Conservation (phyloP, 2,797 vertebrate species). For the Natrix natrix region DNA sequence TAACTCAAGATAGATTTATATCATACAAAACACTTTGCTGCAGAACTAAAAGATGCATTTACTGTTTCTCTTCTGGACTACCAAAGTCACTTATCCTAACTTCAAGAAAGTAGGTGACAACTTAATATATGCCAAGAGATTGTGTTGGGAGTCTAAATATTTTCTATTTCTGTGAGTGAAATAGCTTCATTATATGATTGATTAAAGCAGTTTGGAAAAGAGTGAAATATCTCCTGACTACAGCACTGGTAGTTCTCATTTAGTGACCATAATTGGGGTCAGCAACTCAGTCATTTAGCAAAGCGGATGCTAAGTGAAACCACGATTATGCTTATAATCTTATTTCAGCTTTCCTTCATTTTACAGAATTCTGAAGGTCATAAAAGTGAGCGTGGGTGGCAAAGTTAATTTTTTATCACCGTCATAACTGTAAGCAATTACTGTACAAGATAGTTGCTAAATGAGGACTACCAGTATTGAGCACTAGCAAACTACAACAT, state of each 20-base stretch:
- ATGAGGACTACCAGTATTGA: background rate
- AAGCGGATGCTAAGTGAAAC: background rate
- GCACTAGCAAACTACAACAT: background rate
- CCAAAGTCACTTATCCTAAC: background rate
- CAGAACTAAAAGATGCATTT: background rate
- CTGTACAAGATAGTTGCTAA: background rate
- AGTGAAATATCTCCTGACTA: rapidly evolving
- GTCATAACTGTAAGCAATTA: background rate
- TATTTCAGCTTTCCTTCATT: background rate
- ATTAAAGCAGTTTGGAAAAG: background rate
- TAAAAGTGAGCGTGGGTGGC: background rate
- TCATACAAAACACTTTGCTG: background rate
- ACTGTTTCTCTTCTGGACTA: background rate
- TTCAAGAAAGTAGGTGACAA: background rate
- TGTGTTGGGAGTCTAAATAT: background rate
- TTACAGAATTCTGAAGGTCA: background rate
- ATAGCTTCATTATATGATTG: background rate
- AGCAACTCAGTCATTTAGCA: background rate
- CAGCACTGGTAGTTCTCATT: background rate
- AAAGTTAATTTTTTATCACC: background rate
- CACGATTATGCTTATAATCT: background rate
- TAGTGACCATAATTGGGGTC: background rate
- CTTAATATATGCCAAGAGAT: background rate
- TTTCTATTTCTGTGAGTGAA: background rate
- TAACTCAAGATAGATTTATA: background rate